These are phyloP conservation scores for Epiperipatus broadwayi DNA, from an alignment of 2,888 invertebrate species.

Conservation along the genomic window DNA sequence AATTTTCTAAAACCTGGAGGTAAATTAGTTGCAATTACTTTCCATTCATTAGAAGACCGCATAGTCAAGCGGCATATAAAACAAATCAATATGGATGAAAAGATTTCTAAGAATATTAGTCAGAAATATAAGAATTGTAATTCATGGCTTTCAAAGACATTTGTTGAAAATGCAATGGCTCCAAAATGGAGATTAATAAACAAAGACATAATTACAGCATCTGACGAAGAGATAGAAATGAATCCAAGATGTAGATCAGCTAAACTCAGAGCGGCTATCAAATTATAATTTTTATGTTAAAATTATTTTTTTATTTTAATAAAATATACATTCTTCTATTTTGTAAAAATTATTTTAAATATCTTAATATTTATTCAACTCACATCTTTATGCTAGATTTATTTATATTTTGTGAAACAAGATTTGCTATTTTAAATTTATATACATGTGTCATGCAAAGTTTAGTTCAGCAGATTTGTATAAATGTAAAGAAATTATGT, in stretches of 20 bases:
- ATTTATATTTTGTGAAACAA: no score
- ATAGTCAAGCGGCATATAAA: conserved; percentile 79
- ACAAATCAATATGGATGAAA: conserved; percentile 46
- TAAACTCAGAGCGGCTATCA: conserved; percentile 61
- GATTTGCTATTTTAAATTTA: no score
- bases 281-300: conserved; percentile 26
- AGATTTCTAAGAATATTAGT: conserved; percentile 44
- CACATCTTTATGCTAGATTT: no score
- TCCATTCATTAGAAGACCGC: conserved; percentile 82
- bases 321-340: no score
- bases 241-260: conserved; percentile 79
- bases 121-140: conserved; percentile 48
- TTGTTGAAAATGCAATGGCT: conserved; percentile 41
- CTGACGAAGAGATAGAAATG: conserved; percentile 45
- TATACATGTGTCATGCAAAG: no score
- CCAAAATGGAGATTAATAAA: conserved; percentile 54
- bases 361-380: no score
- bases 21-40: conserved; percentile 57
- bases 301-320: no score
- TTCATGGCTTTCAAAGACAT: conserved; percentile 38
- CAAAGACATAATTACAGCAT: conserved; percentile 58
- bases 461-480: no score
- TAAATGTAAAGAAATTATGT: no score
- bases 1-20: conserved; percentile 55
- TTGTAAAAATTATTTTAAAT: no score